Percentiles rank a stretch among this genome's conserved stretches.
Conservation (phyloP, 2,797 vertebrate species). For the Bufotes viridis region DNA sequence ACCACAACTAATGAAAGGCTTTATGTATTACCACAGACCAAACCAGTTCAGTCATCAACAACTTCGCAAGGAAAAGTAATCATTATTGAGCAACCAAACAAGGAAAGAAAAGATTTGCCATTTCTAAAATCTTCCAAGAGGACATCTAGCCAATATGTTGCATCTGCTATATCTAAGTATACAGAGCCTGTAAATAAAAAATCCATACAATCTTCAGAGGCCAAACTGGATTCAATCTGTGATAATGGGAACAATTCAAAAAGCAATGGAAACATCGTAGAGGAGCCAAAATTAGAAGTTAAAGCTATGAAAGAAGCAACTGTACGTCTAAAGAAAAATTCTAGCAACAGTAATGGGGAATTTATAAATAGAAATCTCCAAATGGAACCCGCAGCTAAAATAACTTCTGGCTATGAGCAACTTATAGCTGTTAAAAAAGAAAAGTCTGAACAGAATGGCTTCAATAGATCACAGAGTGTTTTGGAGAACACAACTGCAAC, state of each 20-base stretch:
- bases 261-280: constrained; percentile 37
- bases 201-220: constrained; percentile 30
- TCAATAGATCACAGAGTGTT: constrained; percentile 59
- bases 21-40: constrained; percentile 66
- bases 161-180: constrained; percentile 87
- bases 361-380: background rate
- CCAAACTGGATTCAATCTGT: constrained; percentile 44
- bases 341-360: background rate
- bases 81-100: constrained; percentile 61
- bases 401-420: background rate
- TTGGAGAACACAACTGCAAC: constrained; percentile 54
- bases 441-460: constrained; percentile 48
- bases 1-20: constrained; percentile 56
- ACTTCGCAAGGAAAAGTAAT: constrained; percentile 67
- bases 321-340: constrained; percentile 6
- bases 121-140: constrained; percentile 86
- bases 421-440: background rate
- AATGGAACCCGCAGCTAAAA: constrained; percentile 3
- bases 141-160: constrained; percentile 94
- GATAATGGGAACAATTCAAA: constrained; percentile 1
- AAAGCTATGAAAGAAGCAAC: constrained; percentile 30
- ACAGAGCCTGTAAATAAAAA: constrained; percentile 70
- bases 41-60: constrained; percentile 62
- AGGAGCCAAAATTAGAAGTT: constrained; percentile 41
- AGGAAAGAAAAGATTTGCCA: constrained; percentile 73